Percentiles rank a stretch among this genome's conserved stretches.
phyloP scores from a whole-genome alignment of 2,888 invertebrate species.

The Patella pellucida region DNA sequence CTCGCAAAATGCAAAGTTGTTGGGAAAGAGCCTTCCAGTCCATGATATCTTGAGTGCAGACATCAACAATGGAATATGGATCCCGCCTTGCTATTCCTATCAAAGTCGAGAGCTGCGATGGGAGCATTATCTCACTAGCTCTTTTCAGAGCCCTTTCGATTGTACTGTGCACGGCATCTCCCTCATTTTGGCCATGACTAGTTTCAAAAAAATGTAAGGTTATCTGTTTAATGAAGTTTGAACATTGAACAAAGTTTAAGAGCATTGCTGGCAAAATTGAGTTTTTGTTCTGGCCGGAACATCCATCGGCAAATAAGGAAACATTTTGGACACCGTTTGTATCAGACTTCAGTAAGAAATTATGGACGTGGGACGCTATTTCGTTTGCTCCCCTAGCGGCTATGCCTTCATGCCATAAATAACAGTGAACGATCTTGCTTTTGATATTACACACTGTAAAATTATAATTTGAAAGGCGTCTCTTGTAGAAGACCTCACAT shows the following conservation, averaged over 20 bases:
- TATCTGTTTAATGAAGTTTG: conserved; percentile 10
- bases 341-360: neutral
- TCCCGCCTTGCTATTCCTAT: conserved; percentile 5
- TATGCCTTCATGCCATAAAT: neutral
- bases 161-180: conserved; percentile 6
- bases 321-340: too few relatives aligned
- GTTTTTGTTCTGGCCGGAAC: conserved; percentile 17
- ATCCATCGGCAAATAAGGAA: too few relatives aligned
- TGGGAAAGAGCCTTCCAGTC: conserved; percentile 5
- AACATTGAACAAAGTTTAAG: conserved; percentile 3
- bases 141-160: conserved; percentile 10
- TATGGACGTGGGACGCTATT: neutral
- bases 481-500: neutral
- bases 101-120: conserved; percentile 4
- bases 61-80: conserved; percentile 6
- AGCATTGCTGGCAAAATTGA: conserved; percentile 18
- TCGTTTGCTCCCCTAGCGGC: conserved; percentile 1
- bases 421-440: neutral
- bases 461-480: conserved; percentile 8
- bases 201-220: conserved; percentile 17
- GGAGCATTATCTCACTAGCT: neutral
- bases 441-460: neutral
- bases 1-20: too few relatives aligned
- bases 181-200: conserved; percentile 14
- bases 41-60: too few relatives aligned